Conservation (phyloP, 2,113 vertebrate species). For the Psophia crepitans region DNA sequence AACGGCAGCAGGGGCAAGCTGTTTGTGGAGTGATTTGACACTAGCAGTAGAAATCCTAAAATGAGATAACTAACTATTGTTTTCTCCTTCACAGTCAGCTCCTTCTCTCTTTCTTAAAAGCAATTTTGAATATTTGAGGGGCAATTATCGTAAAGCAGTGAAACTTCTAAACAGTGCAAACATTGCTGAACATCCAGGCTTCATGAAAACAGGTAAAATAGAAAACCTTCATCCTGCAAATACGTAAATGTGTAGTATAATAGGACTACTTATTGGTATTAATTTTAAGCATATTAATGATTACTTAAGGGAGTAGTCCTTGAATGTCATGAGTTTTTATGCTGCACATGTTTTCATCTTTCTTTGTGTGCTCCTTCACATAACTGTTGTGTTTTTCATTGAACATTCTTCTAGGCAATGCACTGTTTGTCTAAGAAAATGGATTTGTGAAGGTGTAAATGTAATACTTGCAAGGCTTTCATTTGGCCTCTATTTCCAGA, state of each 20-base stretch:
- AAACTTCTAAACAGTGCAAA: conserved; percentile 96
- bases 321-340: neutral
- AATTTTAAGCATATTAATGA: neutral
- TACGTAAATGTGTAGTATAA: neutral
- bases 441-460: neutral
- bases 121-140: conserved; percentile 97
- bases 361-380: neutral
- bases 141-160: conserved; percentile 98
- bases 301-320: neutral
- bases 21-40: neutral
- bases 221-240: neutral
- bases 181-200: conserved; percentile 94
- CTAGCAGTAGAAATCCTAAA: neutral
- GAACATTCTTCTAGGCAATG: neutral
- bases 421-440: neutral
- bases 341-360: neutral
- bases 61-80: neutral
- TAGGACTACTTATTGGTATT: neutral
- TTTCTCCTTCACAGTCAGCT: conserved; percentile 82
- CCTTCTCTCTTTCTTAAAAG: conserved; percentile 98
- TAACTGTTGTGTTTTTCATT: neutral
- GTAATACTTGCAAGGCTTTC: neutral
- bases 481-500: neutral
- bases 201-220: conserved; percentile 92
- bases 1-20: neutral